Evolutionary conservation across 1,140 invertebrate genomes (phyloP).

Genomic region (Drosophila watanabei): DNA sequence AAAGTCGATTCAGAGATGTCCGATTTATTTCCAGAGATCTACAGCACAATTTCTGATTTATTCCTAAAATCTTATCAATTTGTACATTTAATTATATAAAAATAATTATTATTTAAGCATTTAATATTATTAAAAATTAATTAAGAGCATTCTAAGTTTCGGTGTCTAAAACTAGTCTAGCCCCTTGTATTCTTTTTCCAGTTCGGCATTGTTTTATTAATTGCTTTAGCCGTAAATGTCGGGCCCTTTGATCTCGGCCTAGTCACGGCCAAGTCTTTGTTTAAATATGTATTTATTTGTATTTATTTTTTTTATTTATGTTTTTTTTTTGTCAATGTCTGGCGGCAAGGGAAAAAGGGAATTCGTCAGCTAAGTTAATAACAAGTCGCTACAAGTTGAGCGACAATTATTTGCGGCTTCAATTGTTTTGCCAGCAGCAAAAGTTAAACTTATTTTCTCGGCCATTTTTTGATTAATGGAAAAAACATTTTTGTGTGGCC

Average conservation of each 20-base stretch:
- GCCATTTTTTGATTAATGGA: constrained; percentile 76
- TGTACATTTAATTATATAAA: not conserved
- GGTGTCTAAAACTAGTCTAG: not conserved
- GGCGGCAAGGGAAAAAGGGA: constrained; percentile 46
- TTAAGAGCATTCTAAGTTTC: not conserved
- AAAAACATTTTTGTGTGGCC: constrained; percentile 68
- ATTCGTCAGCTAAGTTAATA: constrained; percentile 77
- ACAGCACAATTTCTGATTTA: no score
- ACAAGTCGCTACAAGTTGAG: constrained; percentile 61
- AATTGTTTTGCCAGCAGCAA: constrained; percentile 66
- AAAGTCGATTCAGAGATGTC: not conserved
- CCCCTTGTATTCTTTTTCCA: not conserved
- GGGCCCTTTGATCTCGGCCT: constrained; percentile 66
- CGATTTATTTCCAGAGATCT: not conserved
- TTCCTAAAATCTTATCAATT: not conserved
- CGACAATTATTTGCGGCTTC: constrained; percentile 68
- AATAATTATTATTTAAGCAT: not conserved
- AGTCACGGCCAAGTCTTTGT: constrained; percentile 70
- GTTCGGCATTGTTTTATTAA: constrained; percentile 73
- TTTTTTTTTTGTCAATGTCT: constrained; percentile 56
- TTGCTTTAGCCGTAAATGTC: constrained; percentile 56
- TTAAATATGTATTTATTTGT: constrained; percentile 59
- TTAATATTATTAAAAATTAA: not conserved
- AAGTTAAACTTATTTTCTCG: constrained; percentile 30
- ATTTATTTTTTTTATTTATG: constrained; percentile 32